Percentiles rank a stretch among this genome's conserved stretches.
These are phyloP conservation scores for Nudaria mundana DNA, from an alignment of 2,888 invertebrate species.

Conservation along the genomic window DNA sequence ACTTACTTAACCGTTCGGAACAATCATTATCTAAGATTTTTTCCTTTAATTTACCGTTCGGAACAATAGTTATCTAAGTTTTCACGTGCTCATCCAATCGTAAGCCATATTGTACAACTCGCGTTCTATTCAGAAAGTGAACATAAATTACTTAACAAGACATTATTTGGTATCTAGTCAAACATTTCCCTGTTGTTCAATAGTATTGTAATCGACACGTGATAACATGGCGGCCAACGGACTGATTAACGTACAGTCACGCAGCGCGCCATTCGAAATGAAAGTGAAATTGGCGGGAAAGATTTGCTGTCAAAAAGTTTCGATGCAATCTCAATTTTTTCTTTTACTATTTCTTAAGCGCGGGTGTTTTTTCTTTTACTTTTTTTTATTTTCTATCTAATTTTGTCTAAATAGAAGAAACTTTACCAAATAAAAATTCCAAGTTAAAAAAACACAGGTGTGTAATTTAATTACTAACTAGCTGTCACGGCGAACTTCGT, in stretches of 20 bases:
- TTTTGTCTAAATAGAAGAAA: too few relatives aligned
- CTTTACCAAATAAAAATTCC: too few relatives aligned
- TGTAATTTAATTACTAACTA: too few relatives aligned
- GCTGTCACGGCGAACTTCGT: too few relatives aligned
- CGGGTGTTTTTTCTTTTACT: conserved; percentile 10
- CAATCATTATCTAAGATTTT: too few relatives aligned
- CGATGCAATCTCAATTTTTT: conserved; percentile 47
- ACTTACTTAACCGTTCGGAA: too few relatives aligned
- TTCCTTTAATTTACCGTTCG: too few relatives aligned
- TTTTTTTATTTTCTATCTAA: not conserved
- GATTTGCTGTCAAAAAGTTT: conserved; percentile 44
- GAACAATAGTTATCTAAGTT: not conserved
- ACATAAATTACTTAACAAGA: conserved; percentile 14
- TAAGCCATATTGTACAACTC: not conserved
- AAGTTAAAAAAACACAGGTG: too few relatives aligned
- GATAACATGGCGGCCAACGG: conserved; percentile 25
- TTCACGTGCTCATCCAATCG: not conserved
- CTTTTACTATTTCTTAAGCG: conserved; percentile 33
- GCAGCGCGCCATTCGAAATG: conserved; percentile 37
- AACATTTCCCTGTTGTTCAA: conserved; percentile 14
- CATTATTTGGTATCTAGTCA: conserved; percentile 14
- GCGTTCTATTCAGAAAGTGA: conserved; percentile 18
- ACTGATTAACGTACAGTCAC: conserved; percentile 33
- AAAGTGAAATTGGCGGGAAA: conserved; percentile 57
- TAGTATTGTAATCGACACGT: conserved; percentile 16